These are phyloP conservation scores for Cebus imitator DNA, from an alignment of 2,113 vertebrate genomes.

Conservation along the genomic window DNA sequence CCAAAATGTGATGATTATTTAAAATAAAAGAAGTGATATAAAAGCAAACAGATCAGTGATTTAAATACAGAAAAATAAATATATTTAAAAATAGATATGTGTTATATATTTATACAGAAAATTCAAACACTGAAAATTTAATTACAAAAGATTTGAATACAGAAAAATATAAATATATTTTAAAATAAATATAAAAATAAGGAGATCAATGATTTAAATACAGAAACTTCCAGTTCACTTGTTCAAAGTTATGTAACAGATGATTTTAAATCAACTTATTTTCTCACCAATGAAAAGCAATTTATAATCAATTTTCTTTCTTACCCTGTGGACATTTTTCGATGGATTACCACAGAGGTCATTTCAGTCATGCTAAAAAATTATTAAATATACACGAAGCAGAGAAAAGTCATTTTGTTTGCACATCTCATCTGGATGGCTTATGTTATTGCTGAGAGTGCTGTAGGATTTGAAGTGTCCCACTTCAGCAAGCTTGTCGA, in stretches of 20 bases:
- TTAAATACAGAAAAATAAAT: conserved; percentile 17
- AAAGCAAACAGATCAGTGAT: background rate
- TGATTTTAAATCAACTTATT: conserved; percentile 12
- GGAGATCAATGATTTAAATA: conserved; percentile 28
- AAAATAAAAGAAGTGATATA: conserved; percentile 21
- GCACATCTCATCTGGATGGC: background rate
- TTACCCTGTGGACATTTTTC: background rate
- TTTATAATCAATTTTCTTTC: conserved; percentile 26
- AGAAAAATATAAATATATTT: too few species aligned
- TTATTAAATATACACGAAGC: background rate
- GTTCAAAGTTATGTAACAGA: background rate
- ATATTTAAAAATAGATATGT: too few species aligned
- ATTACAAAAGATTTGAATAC: too few species aligned
- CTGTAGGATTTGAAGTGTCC: background rate
- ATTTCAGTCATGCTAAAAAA: conserved; percentile 23
- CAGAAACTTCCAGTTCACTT: background rate
- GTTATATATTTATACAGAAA: too few species aligned
- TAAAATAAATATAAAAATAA: background rate
- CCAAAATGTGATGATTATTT: conserved; percentile 45
- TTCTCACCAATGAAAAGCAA: background rate
- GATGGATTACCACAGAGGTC: background rate
- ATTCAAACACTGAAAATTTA: too few species aligned
- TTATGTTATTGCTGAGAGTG: background rate
- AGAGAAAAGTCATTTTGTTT: background rate
- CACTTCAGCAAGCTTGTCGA: background rate